Evolutionary conservation across 2,797 vertebrate genomes (phyloP).

Genomic region (Rhabdophis nuchalis): DNA sequence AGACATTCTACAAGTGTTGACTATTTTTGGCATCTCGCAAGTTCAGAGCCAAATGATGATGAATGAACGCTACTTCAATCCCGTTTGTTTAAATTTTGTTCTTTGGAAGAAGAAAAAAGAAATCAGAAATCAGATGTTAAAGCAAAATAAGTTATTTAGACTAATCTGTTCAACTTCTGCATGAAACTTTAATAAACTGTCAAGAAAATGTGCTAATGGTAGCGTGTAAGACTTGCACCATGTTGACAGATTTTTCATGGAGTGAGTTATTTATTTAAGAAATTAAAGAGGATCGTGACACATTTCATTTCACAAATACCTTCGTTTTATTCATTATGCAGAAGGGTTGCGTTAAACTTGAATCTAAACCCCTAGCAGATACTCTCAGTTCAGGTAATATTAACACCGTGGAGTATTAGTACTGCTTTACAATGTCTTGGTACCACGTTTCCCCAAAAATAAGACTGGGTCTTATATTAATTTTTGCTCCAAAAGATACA

Average conservation of each 20-base stretch:
- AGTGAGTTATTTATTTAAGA: constrained; percentile 52
- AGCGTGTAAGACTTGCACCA: constrained; percentile 42
- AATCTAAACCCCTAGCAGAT: constrained; percentile 27
- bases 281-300: constrained; percentile 33
- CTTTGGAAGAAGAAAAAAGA: background rate
- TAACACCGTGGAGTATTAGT: too few species aligned
- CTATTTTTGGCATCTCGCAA: constrained; percentile 62
- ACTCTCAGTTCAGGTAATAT: constrained; percentile 27
- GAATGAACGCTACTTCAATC: constrained; percentile 59
- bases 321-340: constrained; percentile 60
- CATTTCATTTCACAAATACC: constrained; percentile 55
- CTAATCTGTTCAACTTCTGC: constrained; percentile 53
- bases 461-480: too few species aligned
- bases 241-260: constrained; percentile 38
- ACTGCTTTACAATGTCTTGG: too few species aligned
- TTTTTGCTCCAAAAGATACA: too few species aligned
- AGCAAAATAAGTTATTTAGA: constrained; percentile 65
- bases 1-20: constrained; percentile 65
- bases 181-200: constrained; percentile 64
- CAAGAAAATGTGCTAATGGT: constrained; percentile 58
- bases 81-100: constrained; percentile 50
- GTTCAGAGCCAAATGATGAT: constrained; percentile 63
- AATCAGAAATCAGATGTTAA: constrained; percentile 56
- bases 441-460: too few species aligned
- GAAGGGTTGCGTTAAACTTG: constrained; percentile 34